These are phyloP conservation scores for Drosophila phalerata DNA, from an alignment of 2,888 invertebrate genomes.

Conservation along the genomic window DNA sequence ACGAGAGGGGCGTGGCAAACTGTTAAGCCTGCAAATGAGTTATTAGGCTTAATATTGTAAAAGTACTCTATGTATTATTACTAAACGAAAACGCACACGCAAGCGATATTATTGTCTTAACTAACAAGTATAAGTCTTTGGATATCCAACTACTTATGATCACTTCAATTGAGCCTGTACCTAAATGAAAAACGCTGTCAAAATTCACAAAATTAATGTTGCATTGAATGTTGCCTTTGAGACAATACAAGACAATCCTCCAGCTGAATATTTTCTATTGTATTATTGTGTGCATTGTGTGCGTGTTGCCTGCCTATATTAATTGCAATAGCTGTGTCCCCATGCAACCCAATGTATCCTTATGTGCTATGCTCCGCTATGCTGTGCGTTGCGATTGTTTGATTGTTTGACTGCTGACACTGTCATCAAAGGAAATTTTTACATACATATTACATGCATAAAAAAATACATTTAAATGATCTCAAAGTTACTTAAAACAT, in stretches of 20 bases:
- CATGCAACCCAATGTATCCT: not conserved
- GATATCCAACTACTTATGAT: not conserved
- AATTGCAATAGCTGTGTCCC: not conserved
- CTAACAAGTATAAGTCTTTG: not conserved
- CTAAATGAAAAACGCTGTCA: constrained; percentile 6
- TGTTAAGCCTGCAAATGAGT: not conserved
- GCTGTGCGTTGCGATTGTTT: constrained; percentile 6
- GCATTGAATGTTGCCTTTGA: constrained; percentile 24
- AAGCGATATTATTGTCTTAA: constrained; percentile 1
- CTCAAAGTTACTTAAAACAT: constrained; percentile 80
- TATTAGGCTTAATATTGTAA: constrained; percentile 6
- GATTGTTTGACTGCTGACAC: constrained; percentile 8
- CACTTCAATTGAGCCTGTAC: constrained; percentile 9
- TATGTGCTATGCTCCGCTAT: not conserved
- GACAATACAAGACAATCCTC: constrained; percentile 19
- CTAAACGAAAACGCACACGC: not conserved
- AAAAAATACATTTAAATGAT: constrained; percentile 79
- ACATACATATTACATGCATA: constrained; percentile 62
- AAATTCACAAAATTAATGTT: constrained; percentile 2
- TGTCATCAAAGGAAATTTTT: constrained; percentile 28
- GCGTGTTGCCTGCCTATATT: not conserved
- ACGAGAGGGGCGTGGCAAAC: not conserved
- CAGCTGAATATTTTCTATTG: constrained; percentile 13
- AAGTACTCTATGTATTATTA: too few relatives aligned
- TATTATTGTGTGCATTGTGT: not conserved